Evolutionary conservation across 2,888 invertebrate species (phyloP), one percentile per base, ranked within the genome.

Genomic region (Rotaria macrura): DNA sequence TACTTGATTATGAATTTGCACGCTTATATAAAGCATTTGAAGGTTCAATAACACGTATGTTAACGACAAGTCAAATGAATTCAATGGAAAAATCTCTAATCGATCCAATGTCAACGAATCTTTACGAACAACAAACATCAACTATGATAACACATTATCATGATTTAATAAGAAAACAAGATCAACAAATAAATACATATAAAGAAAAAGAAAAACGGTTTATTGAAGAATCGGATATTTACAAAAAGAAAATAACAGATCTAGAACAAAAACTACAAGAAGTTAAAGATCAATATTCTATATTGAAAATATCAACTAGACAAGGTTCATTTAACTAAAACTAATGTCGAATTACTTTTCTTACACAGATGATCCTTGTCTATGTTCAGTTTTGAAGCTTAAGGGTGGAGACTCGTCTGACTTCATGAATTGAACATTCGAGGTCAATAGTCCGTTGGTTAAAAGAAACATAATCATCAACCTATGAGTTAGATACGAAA

Each of bases 1-100:
- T 97, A 85, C 93, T 99, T 79, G 98, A 99, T 91, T 95, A 95
- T 90, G 96, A 97, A 91, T 99, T 97, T 92, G 96, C 97, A 89
- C 94, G 94, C 89, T 92, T 97, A 47, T 95, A 96, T 90, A 97
- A 96, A 88, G 90, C 89, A 85, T 88, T 91, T 85, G 92, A 92
- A 89, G 88, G 29, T 25, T 79, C 83, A 34, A 84, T 86, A 34
- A 43, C 52, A 49, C 54, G 57, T 52, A 49, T n/a, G 49, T 40
- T 79, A 79, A 43, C 43, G 4, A 43, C 43, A 25, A 9, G 43
- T 25, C n/a, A 10, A 43, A 40, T 25, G 43, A 52, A 23, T 52
- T 52, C 23, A 52, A 52, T 4, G 4, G 23, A 52, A 52, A 52
- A 52, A 23, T 52, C 52, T 2, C 10, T 52, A 23, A 52, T 52